Evolutionary conservation across 2,113 vertebrate genomes (phyloP).

Genomic region (Siniperca knerii): DNA sequence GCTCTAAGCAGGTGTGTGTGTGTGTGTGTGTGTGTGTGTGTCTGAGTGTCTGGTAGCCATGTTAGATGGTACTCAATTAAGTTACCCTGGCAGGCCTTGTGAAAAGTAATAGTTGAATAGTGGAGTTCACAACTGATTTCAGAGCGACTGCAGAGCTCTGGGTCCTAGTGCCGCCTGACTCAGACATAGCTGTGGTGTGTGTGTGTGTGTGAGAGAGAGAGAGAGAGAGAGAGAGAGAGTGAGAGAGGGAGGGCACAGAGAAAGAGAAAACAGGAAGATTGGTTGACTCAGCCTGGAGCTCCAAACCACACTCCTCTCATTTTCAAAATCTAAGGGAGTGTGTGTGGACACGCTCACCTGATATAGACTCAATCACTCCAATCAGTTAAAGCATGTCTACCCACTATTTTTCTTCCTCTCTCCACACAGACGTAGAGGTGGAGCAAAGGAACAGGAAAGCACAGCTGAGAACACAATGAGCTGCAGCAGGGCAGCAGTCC

Average conservation of each 20-base stretch:
- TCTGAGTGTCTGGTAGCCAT: neutral
- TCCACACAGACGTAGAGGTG: constrained; percentile 14
- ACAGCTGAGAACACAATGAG: constrained; percentile 61
- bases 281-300: constrained; percentile 19
- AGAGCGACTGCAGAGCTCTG: neutral
- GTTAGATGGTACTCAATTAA: neutral
- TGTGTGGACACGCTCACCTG: constrained; percentile 6
- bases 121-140: constrained; percentile 3
- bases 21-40: neutral
- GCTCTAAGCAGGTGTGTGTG: neutral
- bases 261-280: neutral
- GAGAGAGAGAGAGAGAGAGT: neutral
- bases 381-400: neutral
- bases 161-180: neutral
- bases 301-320: constrained; percentile 21
- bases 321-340: constrained; percentile 1
- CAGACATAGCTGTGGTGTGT: neutral
- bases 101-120: neutral
- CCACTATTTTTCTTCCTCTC: constrained; percentile 13
- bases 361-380: neutral
- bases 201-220: neutral
- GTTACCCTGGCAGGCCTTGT: neutral
- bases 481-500: constrained; percentile 9
- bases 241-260: neutral
- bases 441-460: constrained; percentile 21